These are phyloP conservation scores for Euphydryas editha DNA, from an alignment of 2,888 invertebrate species.

Conservation along the genomic window DNA sequence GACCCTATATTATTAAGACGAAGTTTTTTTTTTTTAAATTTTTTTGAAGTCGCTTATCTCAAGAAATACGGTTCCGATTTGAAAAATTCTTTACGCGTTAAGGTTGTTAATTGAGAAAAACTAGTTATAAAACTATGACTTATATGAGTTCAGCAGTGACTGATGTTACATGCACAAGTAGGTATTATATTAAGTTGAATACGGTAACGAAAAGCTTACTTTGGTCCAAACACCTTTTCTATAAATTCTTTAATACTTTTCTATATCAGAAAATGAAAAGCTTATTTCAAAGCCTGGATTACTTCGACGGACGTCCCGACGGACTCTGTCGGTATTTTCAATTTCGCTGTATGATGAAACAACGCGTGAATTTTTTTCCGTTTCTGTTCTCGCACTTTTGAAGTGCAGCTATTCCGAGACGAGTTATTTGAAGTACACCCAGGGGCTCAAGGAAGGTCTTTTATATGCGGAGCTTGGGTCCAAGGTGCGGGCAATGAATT, in stretches of 20 bases:
- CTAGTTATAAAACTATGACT: background rate
- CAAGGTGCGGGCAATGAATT: slow-evolving; percentile 80
- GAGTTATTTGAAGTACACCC: slow-evolving; percentile 78
- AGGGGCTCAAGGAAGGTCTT: slow-evolving; percentile 74
- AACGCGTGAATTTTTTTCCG: slow-evolving; percentile 64
- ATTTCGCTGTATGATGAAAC: slow-evolving; percentile 72
- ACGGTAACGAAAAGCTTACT: slow-evolving; percentile 3
- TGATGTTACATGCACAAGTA: no score
- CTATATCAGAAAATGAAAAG: slow-evolving; percentile 50
- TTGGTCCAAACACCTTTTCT: slow-evolving; percentile 19
- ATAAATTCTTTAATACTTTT: slow-evolving; percentile 41
- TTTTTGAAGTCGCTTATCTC: no score
- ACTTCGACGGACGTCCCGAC: slow-evolving; percentile 56
- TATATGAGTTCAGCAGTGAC: background rate
- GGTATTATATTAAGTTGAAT: no score
- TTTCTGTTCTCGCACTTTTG: slow-evolving; percentile 65
- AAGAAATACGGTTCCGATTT: no score
- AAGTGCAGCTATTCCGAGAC: slow-evolving; percentile 74
- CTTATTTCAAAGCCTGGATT: slow-evolving; percentile 60
- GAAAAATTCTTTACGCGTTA: no score
- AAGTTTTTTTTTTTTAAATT: no score
- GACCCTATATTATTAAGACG: no score
- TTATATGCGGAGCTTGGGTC: slow-evolving; percentile 77
- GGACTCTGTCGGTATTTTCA: slow-evolving; percentile 70
- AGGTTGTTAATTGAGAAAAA: no score